phyloP scores from a whole-genome alignment of 1,140 invertebrate species.

The Hycleus phaleratus region DNA sequence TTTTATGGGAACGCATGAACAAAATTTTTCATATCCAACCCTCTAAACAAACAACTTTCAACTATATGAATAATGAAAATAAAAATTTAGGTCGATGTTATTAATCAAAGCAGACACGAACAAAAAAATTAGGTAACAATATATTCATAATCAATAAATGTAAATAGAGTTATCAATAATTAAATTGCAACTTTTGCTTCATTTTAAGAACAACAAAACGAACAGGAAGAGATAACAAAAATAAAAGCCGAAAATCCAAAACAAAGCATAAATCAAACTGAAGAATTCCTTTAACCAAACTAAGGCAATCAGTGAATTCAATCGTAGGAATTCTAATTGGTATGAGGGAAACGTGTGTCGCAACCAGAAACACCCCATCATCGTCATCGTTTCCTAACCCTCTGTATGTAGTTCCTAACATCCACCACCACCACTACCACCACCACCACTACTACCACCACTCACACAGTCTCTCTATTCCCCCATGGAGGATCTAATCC shows the following conservation, averaged over 20 bases:
- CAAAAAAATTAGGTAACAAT: not conserved
- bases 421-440: not conserved
- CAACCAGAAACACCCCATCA: conserved; percentile 9
- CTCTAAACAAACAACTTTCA: conserved; percentile 26
- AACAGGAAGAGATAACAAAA: too few relatives aligned
- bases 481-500: conserved; percentile 32
- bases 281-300: conserved; percentile 16
- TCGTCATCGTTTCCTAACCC: conserved; percentile 5
- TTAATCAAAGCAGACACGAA: conserved; percentile 3
- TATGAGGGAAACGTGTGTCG: conserved; percentile 37
- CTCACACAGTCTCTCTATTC: not conserved
- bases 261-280: conserved; percentile 24
- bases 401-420: not conserved
- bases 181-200: not conserved
- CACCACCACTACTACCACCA: not conserved
- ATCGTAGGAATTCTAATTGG: conserved; percentile 41
- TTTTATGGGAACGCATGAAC: conserved; percentile 35
- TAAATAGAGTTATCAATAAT: conserved; percentile 3
- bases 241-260: conserved; percentile 5
- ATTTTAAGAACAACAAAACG: not conserved
- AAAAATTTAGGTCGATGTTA: conserved; percentile 12
- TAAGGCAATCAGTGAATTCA: conserved; percentile 30
- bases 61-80: conserved; percentile 24
- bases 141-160: conserved; percentile 8
- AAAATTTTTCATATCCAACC: conserved; percentile 33